phyloP scores from a whole-genome alignment of 2,113 vertebrate species.

The Microcebus lehilahytsara region DNA sequence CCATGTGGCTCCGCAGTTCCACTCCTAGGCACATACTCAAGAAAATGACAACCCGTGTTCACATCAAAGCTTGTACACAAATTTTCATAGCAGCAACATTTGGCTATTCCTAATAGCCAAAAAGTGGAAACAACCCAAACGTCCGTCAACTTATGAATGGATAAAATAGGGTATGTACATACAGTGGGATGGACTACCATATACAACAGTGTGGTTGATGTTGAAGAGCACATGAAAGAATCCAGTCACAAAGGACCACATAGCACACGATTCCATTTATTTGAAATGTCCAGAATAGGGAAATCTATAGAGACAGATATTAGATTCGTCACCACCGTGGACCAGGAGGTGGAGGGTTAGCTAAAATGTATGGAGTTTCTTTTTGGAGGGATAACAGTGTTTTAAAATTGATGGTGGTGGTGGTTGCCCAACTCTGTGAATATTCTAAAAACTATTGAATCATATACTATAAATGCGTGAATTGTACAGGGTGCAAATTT shows the following conservation, averaged over 20 bases:
- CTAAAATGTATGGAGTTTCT: neutral
- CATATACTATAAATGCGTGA: neutral
- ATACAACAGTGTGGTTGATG: neutral
- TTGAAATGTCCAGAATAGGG: neutral
- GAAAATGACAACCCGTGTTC: neutral
- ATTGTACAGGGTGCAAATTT: neutral
- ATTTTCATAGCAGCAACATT: neutral
- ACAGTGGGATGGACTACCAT: neutral
- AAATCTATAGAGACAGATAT: neutral
- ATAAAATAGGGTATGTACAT: neutral
- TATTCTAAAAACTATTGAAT: neutral
- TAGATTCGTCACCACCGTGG: neutral
- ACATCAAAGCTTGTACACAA: too few species aligned
- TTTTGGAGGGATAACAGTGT: neutral
- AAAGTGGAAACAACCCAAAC: neutral
- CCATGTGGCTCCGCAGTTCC: neutral
- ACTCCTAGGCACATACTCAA: neutral
- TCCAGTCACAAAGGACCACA: neutral
- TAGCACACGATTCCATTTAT: neutral
- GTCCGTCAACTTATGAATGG: neutral
- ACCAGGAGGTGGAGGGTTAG: neutral
- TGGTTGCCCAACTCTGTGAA: neutral
- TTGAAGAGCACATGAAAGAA: neutral
- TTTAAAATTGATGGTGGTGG: neutral
- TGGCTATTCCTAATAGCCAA: neutral